These are phyloP conservation scores for Lysiphlebus fabarum DNA, from an alignment of 1,140 invertebrate genomes.

Conservation along the genomic window DNA sequence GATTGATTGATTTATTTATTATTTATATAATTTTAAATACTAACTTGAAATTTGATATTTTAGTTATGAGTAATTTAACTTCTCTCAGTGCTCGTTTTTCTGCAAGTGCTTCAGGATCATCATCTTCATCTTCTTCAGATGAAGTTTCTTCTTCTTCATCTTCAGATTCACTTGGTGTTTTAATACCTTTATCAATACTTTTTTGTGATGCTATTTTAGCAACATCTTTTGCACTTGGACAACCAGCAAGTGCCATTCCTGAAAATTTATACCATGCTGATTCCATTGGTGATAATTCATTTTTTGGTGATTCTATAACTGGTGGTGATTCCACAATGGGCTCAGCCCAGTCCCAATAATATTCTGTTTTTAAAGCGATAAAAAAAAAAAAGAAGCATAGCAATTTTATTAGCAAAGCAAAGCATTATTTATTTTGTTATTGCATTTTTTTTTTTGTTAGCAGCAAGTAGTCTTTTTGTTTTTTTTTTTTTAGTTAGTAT, in stretches of 20 bases:
- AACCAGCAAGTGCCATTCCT: slow-evolving; percentile 54
- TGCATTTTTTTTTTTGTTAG: not conserved
- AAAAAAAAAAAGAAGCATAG: slow-evolving; percentile 20
- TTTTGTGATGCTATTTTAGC: slow-evolving; percentile 51
- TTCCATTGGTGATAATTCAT: slow-evolving; percentile 18
- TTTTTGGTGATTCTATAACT: slow-evolving; percentile 34
- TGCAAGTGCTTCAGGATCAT: slow-evolving; percentile 57
- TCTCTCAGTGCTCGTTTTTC: slow-evolving; percentile 64
- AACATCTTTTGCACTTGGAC: slow-evolving; percentile 53
- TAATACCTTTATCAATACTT: slow-evolving; percentile 43
- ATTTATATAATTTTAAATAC: slow-evolving; percentile 19
- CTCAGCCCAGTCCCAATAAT: slow-evolving; percentile 30
- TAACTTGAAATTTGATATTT: slow-evolving; percentile 71
- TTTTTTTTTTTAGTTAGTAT: not conserved
- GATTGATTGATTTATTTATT: no score
- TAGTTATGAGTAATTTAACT: slow-evolving; percentile 71
- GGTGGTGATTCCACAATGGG: slow-evolving; percentile 44
- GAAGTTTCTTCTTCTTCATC: slow-evolving; percentile 58
- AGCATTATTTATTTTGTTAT: slow-evolving; percentile 7
- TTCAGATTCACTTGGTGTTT: slow-evolving; percentile 28
- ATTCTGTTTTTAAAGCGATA: slow-evolving; percentile 23
- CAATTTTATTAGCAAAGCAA: not conserved
- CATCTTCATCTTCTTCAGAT: slow-evolving; percentile 63
- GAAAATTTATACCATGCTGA: slow-evolving; percentile 47
- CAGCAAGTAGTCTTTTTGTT: not conserved